Evolutionary conservation across 2,888 invertebrate species (phyloP).

Genomic region (Agrochola circellaris): DNA sequence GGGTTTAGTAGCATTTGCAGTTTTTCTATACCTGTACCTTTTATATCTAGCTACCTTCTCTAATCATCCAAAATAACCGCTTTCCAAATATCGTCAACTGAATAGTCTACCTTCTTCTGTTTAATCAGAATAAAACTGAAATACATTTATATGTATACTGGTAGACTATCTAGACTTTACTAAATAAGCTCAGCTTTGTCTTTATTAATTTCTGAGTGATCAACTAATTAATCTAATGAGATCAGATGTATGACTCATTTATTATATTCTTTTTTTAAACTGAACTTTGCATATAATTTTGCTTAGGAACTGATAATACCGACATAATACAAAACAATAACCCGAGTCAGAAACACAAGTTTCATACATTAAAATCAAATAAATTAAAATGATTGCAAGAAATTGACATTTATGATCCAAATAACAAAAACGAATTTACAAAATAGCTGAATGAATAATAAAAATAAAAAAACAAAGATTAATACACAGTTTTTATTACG

Average conservation of each 20-base stretch:
- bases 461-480: conserved; percentile 4
- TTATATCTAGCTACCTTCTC: neutral
- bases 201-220: neutral
- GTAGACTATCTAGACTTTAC: no score
- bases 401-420: conserved; percentile 4
- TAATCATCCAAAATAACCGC: neutral
- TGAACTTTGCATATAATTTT: neutral
- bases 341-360: neutral
- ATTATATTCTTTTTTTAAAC: neutral
- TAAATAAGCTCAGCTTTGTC: no score
- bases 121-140: neutral
- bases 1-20: neutral
- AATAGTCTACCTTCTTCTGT: neutral
- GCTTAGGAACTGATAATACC: neutral
- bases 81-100: neutral
- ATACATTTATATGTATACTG: neutral
- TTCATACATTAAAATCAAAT: neutral
- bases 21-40: neutral
- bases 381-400: neutral
- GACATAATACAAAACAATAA: neutral
- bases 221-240: neutral
- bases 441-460: conserved; percentile 7
- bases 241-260: neutral
- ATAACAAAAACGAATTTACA: neutral
- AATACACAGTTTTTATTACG: conserved; percentile 19